These are phyloP conservation scores for Sebastes diploproa DNA, from an alignment of 2,797 vertebrate genomes.

Conservation along the genomic window DNA sequence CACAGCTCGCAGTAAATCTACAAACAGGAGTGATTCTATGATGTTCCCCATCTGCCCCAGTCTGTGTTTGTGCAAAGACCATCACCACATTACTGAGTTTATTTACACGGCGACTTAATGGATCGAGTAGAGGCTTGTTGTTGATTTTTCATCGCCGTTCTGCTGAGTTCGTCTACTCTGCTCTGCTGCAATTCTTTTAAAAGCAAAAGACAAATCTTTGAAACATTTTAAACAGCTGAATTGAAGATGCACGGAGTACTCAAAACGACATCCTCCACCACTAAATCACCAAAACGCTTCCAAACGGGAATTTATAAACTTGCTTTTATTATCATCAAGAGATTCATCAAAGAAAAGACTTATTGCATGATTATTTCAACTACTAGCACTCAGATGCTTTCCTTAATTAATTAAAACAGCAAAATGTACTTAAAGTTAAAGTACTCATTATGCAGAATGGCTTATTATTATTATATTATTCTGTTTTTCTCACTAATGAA, in stretches of 20 bases:
- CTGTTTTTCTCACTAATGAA: no score
- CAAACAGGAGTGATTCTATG: conserved; percentile 13
- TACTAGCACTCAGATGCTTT: background rate
- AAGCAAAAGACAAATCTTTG: conserved; percentile 36
- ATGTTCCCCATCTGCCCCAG: background rate
- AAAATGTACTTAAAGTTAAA: no score
- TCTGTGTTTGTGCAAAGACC: conserved; percentile 9
- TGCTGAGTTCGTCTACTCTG: conserved; percentile 5
- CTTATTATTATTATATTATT: no score
- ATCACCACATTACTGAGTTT: conserved; percentile 18
- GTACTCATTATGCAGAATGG: no score
- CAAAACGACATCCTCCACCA: background rate
- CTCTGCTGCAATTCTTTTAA: conserved; percentile 9
- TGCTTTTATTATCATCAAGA: background rate
- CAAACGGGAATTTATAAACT: background rate
- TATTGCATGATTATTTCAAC: background rate
- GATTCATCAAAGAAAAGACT: background rate
- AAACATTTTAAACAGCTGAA: conserved; percentile 7
- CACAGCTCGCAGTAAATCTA: conserved; percentile 2
- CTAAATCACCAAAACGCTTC: background rate
- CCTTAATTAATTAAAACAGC: background rate
- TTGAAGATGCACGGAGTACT: background rate
- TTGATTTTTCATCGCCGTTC: conserved; percentile 34
- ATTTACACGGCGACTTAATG: conserved; percentile 44
- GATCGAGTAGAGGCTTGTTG: conserved; percentile 14